Conservation (phyloP, 35 echinoderm and acorn worm genomes). For the Lytechinus variegatus region DNA sequence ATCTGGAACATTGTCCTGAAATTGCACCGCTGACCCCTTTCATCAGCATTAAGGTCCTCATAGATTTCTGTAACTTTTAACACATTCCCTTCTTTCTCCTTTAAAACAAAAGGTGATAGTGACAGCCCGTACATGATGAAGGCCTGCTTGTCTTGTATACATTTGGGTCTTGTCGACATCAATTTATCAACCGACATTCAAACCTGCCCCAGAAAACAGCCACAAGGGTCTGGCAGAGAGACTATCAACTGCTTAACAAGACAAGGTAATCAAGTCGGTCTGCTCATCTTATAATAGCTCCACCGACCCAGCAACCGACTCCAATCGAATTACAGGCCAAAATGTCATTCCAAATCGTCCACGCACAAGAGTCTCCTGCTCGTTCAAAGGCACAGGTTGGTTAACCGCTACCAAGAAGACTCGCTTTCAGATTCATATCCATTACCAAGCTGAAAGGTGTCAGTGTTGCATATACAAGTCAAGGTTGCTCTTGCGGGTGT, state of each 20-base stretch:
- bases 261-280: background rate
- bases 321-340: constrained; percentile 10
- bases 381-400: background rate
- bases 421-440: background rate
- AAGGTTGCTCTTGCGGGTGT: background rate
- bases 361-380: background rate
- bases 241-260: background rate
- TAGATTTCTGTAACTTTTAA: background rate
- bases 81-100: background rate
- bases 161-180: background rate
- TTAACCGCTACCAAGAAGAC: background rate
- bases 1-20: no score
- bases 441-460: background rate
- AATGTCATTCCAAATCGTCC: background rate
- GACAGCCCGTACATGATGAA: background rate
- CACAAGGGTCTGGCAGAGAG: background rate
- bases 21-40: background rate
- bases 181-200: background rate
- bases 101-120: background rate
- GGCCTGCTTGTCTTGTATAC: background rate
- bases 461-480: background rate
- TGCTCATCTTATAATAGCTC: constrained; percentile 12
- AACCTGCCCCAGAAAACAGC: background rate
- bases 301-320: background rate
- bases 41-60: background rate